Evolutionary conservation across 2,797 vertebrate genomes (phyloP).

Genomic region (Rhabdomys pumilio): DNA sequence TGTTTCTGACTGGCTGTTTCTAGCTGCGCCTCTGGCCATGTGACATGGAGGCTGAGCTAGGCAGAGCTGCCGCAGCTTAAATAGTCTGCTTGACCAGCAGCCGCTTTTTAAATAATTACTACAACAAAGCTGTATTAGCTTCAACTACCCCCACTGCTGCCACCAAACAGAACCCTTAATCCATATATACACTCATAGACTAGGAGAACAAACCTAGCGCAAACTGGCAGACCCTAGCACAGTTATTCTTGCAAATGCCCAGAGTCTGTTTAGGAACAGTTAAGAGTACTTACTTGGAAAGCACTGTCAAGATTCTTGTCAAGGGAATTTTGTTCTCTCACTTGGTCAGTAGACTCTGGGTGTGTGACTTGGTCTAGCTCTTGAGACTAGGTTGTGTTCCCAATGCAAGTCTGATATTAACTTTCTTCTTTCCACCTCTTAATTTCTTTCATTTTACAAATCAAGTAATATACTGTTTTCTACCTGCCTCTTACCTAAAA

Average conservation of each 20-base stretch:
- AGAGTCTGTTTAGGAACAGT: background rate
- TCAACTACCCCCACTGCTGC: background rate
- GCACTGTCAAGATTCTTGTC: slow-evolving; percentile 25
- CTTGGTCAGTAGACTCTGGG: slow-evolving; percentile 31
- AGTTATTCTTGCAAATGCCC: background rate
- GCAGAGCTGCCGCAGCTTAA: too few species aligned
- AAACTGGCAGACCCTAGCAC: background rate
- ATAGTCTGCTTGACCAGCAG: too few species aligned
- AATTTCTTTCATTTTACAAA: slow-evolving; percentile 44
- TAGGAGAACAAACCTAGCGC: background rate
- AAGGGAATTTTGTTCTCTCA: background rate
- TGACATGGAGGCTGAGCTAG: too few species aligned
- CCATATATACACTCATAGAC: background rate
- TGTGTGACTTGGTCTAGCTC: slow-evolving; percentile 32
- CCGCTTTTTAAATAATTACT: too few species aligned
- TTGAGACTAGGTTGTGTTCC: background rate
- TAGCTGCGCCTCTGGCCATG: too few species aligned
- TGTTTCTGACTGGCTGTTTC: too few species aligned
- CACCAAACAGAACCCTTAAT: background rate
- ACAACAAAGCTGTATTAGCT: background rate
- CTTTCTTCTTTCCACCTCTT: slow-evolving; percentile 28
- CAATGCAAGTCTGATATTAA: background rate
- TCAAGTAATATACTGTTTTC: slow-evolving; percentile 25
- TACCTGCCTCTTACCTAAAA: slow-evolving; percentile 56
- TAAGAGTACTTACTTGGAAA: background rate